These are phyloP conservation scores for Elysia crispata DNA, from an alignment of 2,888 invertebrate species.

Conservation along the genomic window DNA sequence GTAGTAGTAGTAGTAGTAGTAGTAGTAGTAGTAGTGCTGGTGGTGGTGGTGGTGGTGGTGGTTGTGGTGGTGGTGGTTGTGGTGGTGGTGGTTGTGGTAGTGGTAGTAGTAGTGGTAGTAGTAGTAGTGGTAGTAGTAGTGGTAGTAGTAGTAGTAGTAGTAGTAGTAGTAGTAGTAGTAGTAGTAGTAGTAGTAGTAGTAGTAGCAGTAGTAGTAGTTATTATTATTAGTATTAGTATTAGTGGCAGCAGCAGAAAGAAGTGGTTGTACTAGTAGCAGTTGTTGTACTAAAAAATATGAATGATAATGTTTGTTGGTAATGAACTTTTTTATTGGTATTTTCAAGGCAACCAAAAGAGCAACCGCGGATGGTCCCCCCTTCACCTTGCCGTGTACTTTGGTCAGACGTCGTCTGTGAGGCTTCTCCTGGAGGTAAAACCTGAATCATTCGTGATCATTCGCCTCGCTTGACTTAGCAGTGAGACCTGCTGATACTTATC, in stretches of 20 bases:
- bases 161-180: background rate
- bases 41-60: background rate
- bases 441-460: no score
- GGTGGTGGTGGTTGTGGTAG: no score
- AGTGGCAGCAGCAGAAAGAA: background rate
- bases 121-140: no score
- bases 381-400: conserved; percentile 84
- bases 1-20: background rate
- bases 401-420: conserved; percentile 82
- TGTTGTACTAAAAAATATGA: background rate
- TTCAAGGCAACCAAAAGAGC: conserved; percentile 82
- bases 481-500: no score
- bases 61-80: no score
- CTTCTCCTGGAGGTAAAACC: conserved; percentile 79
- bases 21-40: background rate
- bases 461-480: no score
- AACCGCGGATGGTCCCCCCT: conserved; percentile 85
- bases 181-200: background rate
- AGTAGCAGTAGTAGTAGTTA: background rate
- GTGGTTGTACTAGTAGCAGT: background rate
- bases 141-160: background rate
- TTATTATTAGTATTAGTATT: background rate
- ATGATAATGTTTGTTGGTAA: background rate
- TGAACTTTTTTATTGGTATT: background rate
- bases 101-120: background rate